Percentiles rank a stretch among this genome's conserved stretches.
Evolutionary conservation across 2,797 vertebrate genomes (phyloP).

Genomic region (Arremon aurantiirostris): DNA sequence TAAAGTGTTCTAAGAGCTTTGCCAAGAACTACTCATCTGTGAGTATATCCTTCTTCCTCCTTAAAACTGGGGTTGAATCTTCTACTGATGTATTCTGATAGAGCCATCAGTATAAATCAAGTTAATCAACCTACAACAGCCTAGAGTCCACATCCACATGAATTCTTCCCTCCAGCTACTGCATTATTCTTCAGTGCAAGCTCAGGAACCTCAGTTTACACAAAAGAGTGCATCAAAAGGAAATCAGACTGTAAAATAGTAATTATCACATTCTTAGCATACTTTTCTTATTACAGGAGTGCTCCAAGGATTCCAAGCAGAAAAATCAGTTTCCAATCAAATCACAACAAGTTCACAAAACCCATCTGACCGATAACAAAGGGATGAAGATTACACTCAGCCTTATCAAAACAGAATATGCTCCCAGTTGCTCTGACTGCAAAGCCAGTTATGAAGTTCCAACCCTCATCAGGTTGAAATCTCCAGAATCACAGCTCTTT

Average conservation of each 20-base stretch:
- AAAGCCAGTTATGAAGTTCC: neutral
- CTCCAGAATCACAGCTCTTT: neutral
- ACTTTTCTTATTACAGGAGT: neutral
- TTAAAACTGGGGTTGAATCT: neutral
- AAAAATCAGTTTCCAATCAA: neutral
- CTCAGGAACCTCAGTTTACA: neutral
- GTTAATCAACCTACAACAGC: neutral
- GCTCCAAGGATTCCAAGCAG: neutral
- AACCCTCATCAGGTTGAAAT: accelerated
- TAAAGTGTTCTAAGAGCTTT: neutral
- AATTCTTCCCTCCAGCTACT: neutral
- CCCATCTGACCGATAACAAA: neutral
- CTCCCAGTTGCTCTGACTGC: neutral
- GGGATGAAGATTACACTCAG: neutral
- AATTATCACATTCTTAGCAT: neutral
- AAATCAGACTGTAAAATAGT: neutral
- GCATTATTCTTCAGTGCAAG: neutral
- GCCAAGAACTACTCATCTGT: neutral
- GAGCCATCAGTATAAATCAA: neutral
- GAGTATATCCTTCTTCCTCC: neutral
- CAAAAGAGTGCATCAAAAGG: neutral
- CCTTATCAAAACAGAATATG: neutral
- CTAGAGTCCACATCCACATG: neutral
- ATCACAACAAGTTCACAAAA: neutral
- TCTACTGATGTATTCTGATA: neutral